phyloP scores from a whole-genome alignment of 1,140 invertebrate genomes.

The Heliconius eleuchia region DNA sequence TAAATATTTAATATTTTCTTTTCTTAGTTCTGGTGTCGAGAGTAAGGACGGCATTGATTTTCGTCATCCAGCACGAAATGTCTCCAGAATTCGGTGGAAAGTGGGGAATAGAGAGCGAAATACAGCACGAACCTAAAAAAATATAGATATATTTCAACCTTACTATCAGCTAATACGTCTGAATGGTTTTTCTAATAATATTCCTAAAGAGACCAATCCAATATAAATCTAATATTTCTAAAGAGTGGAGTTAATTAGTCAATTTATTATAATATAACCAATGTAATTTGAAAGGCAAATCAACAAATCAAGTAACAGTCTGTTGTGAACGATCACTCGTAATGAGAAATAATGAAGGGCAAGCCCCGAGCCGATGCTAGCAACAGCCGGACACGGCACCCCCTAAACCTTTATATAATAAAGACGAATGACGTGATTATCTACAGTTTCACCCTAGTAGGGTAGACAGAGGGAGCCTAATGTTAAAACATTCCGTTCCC shows the following conservation, averaged over 20 bases:
- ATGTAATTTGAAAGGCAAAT: background rate
- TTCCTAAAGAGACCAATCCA: background rate
- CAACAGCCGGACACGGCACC: slow-evolving; percentile 17
- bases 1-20: no score
- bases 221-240: no score
- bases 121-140: no score
- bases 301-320: slow-evolving; percentile 2
- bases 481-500: no score
- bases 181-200: background rate
- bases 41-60: no score
- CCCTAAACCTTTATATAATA: slow-evolving; percentile 16
- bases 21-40: no score
- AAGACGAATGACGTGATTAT: background rate
- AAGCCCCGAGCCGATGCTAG: background rate
- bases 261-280: background rate
- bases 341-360: slow-evolving; percentile 2
- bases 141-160: background rate
- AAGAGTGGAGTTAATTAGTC: no score
- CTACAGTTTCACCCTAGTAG: background rate
- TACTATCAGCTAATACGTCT: background rate
- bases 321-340: slow-evolving; percentile 1
- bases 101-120: no score
- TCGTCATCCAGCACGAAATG: no score
- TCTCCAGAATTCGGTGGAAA: no score
- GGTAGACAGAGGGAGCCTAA: no score